Evolutionary conservation across 1,140 invertebrate species (phyloP), one percentile per base, ranked within the genome.

Genomic region (Ips typographus): DNA sequence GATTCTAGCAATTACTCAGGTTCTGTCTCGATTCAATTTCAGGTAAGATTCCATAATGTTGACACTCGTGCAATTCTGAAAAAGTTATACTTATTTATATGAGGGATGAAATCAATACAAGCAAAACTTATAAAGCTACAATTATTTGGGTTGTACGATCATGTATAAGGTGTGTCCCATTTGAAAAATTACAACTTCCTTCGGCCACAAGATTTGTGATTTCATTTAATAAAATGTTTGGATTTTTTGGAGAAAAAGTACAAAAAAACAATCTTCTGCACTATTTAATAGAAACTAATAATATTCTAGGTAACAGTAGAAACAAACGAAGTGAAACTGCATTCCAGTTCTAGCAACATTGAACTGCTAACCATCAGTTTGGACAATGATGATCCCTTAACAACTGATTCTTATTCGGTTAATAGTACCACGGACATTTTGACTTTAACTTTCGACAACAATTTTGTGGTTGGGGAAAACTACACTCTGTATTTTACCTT

Each of bases 401-500:
- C 56, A 2, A 41, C 3, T 40, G 37, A 39, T 2, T 41, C 1
- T 7, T 8, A 55, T 2, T n/a, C 4, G 4, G 56, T 58, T 2
- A 58, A 41, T 36, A 58, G 1, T 36, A 41, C 40, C 37, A 58
- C 56, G 7, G 40, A 58, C 36, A 58, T 58, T 41, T 41, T 58
- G 56, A 58, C 37, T 58, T 41, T 58, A 36, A 41, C 7, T 7
- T 58, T 58, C 37, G 4, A 1, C 40, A 7, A 39, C 4, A 37
- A 58, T 1, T 41, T 58, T 5, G 7, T 39, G 1, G 2, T 1
- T 7, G 56, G 4, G 37, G 2, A 58, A 40, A 55, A 55, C 53
- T 55, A 55, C 53, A 55, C 53, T 6, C 37, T 55, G 53, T 6
- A 55, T 38, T n/a, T 55, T 6, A 55, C n/a, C 37, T 55, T 55